These are phyloP conservation scores for Hypena proboscidalis DNA, from an alignment of 2,888 invertebrate species.

Conservation along the genomic window DNA sequence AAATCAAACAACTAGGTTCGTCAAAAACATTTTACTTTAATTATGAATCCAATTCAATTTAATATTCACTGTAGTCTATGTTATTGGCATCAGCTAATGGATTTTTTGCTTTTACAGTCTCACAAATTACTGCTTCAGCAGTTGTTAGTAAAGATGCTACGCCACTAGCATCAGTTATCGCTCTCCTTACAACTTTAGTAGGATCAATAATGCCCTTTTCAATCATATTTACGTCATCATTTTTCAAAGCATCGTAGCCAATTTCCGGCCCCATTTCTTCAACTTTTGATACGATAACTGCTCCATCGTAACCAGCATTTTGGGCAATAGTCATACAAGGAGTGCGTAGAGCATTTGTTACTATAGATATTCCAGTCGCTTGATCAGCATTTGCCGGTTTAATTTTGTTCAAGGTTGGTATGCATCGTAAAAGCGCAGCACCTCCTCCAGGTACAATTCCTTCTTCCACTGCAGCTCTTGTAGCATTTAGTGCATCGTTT, in stretches of 20 bases:
- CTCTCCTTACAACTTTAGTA: slow-evolving; percentile 88
- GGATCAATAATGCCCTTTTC: slow-evolving; percentile 97
- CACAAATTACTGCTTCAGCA: slow-evolving; percentile 98
- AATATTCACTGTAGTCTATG: slow-evolving; percentile 23
- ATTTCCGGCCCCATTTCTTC: slow-evolving; percentile 88
- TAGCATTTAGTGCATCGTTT: slow-evolving; percentile 97
- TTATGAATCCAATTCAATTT: too few species aligned
- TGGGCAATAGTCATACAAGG: slow-evolving; percentile 95
- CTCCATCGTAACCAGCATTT: slow-evolving; percentile 96
- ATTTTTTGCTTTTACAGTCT: slow-evolving; percentile 67
- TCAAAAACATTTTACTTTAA: too few species aligned
- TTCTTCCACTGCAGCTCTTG: slow-evolving; percentile 97
- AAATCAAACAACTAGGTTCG: too few species aligned
- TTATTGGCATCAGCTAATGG: slow-evolving; percentile 20
- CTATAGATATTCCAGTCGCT: slow-evolving; percentile 91
- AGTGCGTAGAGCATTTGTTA: slow-evolving; percentile 92
- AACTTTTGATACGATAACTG: slow-evolving; percentile 95
- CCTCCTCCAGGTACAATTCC: slow-evolving; percentile 98
- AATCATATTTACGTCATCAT: slow-evolving; percentile 95
- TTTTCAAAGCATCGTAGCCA: slow-evolving; percentile 96
- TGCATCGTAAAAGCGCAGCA: slow-evolving; percentile 93
- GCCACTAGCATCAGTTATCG: slow-evolving; percentile 73
- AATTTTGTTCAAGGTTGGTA: slow-evolving; percentile 88
- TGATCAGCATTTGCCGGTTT: slow-evolving; percentile 91
- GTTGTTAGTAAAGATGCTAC: slow-evolving; percentile 86